phyloP scores from a whole-genome alignment of 2,888 invertebrate species.

The Eristalis intricaria region DNA sequence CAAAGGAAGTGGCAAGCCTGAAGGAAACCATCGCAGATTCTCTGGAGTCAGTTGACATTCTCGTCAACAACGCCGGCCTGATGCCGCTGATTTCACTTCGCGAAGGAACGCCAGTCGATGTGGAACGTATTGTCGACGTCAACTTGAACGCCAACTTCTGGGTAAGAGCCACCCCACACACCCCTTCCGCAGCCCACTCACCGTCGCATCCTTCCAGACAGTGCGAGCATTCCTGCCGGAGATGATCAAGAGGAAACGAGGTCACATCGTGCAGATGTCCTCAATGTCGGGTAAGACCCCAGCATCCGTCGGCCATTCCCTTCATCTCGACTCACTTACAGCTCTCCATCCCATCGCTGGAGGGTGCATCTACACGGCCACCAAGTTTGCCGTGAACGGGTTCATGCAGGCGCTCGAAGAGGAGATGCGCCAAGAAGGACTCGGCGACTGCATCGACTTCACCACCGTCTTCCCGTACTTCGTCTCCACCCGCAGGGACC shows the following conservation, averaged over 20 bases:
- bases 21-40: conserved; percentile 67
- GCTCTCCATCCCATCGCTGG: conserved; percentile 61
- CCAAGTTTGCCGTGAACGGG: conserved; percentile 78
- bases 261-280: conserved; percentile 77
- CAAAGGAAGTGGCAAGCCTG: conserved; percentile 53
- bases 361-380: conserved; percentile 74
- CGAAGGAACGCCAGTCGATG: conserved; percentile 74
- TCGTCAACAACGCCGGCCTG: conserved; percentile 79
- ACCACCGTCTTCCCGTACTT: conserved; percentile 76
- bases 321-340: background rate
- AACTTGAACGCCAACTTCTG: conserved; percentile 77
- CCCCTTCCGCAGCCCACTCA: background rate
- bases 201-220: conserved; percentile 70
- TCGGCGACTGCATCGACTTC: conserved; percentile 52
- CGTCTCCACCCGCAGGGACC: conserved; percentile 74
- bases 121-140: conserved; percentile 76
- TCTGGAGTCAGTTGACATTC: conserved; percentile 75
- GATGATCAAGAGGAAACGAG: conserved; percentile 74
- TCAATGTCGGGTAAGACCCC: conserved; percentile 74
- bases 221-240: conserved; percentile 75
- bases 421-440: conserved; percentile 74
- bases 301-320: background rate
- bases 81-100: conserved; percentile 75
- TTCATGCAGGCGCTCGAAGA: conserved; percentile 74
- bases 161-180: conserved; percentile 71